A percentile compares a stretch with the other conserved stretches of the same genome.
phyloP scores from a whole-genome alignment of 2,113 vertebrate genomes.

The Mirounga angustirostris region DNA sequence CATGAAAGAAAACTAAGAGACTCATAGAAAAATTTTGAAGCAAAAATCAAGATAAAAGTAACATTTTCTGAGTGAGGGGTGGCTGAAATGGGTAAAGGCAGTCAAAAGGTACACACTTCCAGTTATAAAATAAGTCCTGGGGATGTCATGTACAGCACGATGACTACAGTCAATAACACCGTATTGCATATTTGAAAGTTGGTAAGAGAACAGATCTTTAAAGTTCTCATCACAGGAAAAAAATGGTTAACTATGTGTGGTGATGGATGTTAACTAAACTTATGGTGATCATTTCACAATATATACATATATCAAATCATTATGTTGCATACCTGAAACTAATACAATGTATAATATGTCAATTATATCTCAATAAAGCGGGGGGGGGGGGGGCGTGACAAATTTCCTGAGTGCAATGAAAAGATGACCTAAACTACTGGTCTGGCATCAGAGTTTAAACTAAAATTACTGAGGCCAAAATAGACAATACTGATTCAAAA shows the following conservation, averaged over 20 bases:
- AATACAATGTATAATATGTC: neutral
- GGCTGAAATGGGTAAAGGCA: neutral
- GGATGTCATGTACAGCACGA: neutral
- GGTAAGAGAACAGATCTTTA: neutral
- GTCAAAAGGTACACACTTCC: neutral
- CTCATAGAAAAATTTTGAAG: neutral
- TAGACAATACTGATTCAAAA: neutral
- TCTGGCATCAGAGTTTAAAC: neutral
- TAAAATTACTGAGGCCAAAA: neutral
- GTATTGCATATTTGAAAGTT: neutral
- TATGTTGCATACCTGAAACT: neutral
- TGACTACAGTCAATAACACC: neutral
- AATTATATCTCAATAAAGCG: neutral
- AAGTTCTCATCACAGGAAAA: neutral
- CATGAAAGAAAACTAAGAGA: neutral
- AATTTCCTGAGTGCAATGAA: neutral
- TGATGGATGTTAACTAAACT: neutral
- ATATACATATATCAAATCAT: neutral
- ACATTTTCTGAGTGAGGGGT: neutral
- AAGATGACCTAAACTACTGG: neutral
- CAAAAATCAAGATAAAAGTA: slow-evolving; percentile 30
- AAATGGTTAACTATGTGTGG: neutral
- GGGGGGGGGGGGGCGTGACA: no score
- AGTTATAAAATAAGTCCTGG: neutral
- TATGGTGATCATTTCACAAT: neutral